Evolutionary conservation across 2,888 invertebrate species (phyloP).

Genomic region (Chymomyza amoena): DNA sequence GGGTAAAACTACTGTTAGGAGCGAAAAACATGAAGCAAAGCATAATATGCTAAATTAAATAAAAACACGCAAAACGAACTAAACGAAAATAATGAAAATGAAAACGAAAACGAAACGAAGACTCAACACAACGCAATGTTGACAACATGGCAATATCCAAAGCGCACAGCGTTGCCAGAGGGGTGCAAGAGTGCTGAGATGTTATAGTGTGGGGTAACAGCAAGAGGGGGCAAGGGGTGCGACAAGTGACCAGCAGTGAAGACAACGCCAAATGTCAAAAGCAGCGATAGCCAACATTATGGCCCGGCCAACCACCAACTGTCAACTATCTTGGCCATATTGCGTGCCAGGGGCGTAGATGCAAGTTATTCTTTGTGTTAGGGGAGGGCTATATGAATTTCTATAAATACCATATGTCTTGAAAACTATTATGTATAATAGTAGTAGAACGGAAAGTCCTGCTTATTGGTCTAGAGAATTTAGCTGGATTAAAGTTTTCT

Average conservation of each 20-base stretch:
- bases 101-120: slow-evolving; percentile 1
- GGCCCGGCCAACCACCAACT: not conserved
- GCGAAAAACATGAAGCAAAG: slow-evolving; percentile 50
- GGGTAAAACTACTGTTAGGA: slow-evolving; percentile 4
- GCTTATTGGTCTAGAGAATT: no score
- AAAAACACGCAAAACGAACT: slow-evolving; percentile 48
- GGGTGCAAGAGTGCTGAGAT: slow-evolving; percentile 1
- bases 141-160: not conserved
- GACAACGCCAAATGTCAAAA: slow-evolving; percentile 46
- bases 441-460: no score
- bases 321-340: not conserved
- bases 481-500: no score
- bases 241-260: slow-evolving; percentile 14
- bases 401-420: no score
- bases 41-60: slow-evolving; percentile 61
- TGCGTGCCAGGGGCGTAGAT: not conserved
- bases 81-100: slow-evolving; percentile 28
- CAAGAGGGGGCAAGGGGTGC: not conserved
- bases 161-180: slow-evolving; percentile 3
- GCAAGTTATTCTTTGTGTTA: no score
- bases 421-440: no score
- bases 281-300: slow-evolving; percentile 20
- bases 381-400: no score
- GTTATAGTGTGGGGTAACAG: slow-evolving; percentile 7
- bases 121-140: slow-evolving; percentile 1